A percentile compares a stretch with the other conserved stretches of the same genome.
These are phyloP conservation scores for Microdon myrmicae DNA, from an alignment of 2,888 invertebrate species.

Conservation along the genomic window DNA sequence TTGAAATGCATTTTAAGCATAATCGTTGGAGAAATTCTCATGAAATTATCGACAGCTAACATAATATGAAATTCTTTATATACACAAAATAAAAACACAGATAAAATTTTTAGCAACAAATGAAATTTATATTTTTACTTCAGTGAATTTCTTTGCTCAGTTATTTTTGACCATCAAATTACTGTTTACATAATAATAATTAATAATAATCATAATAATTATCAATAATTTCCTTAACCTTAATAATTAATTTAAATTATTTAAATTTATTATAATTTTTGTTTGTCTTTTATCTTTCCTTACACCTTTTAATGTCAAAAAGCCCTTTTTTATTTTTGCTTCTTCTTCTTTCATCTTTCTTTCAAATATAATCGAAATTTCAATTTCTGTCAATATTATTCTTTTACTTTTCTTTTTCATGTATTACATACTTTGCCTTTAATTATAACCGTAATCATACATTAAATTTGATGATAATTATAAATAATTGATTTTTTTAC, in stretches of 20 bases:
- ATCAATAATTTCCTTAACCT: slow-evolving; percentile 49
- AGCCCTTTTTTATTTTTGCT: slow-evolving; percentile 9
- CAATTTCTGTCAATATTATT: slow-evolving; percentile 33
- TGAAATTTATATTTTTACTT: slow-evolving; percentile 51
- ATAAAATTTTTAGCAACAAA: slow-evolving; percentile 42
- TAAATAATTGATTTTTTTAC: slow-evolving; percentile 33
- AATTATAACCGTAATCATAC: slow-evolving; percentile 36
- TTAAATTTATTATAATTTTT: slow-evolving; percentile 3
- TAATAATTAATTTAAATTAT: slow-evolving; percentile 47
- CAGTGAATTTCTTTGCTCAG: slow-evolving; percentile 41
- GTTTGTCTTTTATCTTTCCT: slow-evolving; percentile 10
- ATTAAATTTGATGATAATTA: slow-evolving; percentile 41
- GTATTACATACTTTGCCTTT: slow-evolving; percentile 17
- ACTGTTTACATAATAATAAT: slow-evolving; percentile 52
- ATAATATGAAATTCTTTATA: no score
- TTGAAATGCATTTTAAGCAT: no score
- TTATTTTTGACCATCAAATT: slow-evolving; percentile 52
- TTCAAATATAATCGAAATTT: slow-evolving; percentile 36
- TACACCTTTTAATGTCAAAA: slow-evolving; percentile 44
- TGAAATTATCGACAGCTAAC: no score
- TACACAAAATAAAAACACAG: neutral
- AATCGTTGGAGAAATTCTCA: no score
- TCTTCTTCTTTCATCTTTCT: slow-evolving; percentile 24
- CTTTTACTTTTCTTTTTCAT: slow-evolving; percentile 1
- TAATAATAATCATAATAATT: slow-evolving; percentile 49